Evolutionary conservation across 2,797 vertebrate species (phyloP).

Genomic region (Catamblyrhynchus diadema): DNA sequence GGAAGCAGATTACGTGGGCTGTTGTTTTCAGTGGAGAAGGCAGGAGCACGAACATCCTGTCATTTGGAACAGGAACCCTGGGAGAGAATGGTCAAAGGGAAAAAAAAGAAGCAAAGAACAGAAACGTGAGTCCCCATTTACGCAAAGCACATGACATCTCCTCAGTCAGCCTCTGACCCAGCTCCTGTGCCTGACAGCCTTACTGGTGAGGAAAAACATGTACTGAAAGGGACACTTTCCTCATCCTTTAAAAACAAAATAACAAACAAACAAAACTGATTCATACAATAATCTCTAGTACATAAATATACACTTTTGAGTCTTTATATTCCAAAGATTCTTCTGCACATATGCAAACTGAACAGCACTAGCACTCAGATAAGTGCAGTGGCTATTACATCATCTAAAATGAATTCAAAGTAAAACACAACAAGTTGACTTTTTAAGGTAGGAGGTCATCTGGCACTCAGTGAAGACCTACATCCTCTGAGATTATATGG

Average conservation of each 20-base stretch:
- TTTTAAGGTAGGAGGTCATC: not conserved
- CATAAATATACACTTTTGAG: not conserved
- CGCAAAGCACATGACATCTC: not conserved
- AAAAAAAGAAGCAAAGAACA: not conserved
- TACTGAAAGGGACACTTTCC: not conserved
- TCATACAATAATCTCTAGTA: not conserved
- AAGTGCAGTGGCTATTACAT: not conserved
- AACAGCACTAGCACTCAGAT: not conserved
- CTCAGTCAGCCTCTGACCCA: not conserved
- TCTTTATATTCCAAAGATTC: not conserved
- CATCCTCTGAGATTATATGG: not conserved
- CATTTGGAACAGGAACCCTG: constrained; percentile 19
- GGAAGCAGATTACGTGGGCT: not conserved
- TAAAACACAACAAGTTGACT: not conserved
- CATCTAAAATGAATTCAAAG: not conserved
- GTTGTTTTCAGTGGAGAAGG: not conserved
- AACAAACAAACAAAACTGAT: not conserved
- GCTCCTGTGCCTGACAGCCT: not conserved
- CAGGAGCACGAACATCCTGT: constrained; percentile 22
- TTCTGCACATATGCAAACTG: not conserved
- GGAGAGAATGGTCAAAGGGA: not conserved
- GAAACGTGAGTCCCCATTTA: not conserved
- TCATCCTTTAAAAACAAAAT: not conserved
- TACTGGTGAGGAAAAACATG: not conserved
- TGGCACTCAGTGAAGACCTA: not conserved